phyloP scores from a whole-genome alignment of 2,888 invertebrate genomes.

The Synanthedon myopaeformis region DNA sequence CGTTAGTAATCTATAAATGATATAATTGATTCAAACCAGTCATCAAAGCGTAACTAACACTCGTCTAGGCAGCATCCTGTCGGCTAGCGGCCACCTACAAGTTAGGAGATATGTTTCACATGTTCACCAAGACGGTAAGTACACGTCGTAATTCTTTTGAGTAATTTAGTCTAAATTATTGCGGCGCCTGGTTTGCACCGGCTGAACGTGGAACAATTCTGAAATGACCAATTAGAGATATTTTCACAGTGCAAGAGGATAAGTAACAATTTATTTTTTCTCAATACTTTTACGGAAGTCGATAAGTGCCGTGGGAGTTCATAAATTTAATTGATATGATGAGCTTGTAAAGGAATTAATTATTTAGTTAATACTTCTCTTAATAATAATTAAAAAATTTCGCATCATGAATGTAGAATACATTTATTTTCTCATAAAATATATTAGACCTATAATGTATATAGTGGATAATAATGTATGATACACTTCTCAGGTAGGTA shows the following conservation, averaged over 20 bases:
- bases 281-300: neutral
- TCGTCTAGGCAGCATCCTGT: neutral
- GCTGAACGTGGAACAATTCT: slow-evolving; percentile 23
- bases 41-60: neutral
- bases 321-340: no score
- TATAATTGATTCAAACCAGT: neutral
- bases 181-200: slow-evolving; percentile 18
- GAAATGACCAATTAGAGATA: slow-evolving; percentile 3
- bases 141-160: slow-evolving; percentile 8
- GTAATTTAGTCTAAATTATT: slow-evolving; percentile 25
- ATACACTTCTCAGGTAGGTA: neutral
- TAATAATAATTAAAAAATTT: no score
- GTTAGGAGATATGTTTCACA: neutral
- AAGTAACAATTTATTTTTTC: neutral
- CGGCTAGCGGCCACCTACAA: neutral
- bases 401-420: no score
- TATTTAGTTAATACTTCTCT: no score
- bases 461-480: neutral
- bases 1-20: no score
- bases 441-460: no score
- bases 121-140: neutral
- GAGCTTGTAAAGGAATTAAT: no score
- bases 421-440: no score
- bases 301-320: neutral
- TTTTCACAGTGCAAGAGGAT: neutral